Base-by-base conservation (phyloP, 2,888 invertebrate genomes). In the Pollenia angustigena region DNA sequence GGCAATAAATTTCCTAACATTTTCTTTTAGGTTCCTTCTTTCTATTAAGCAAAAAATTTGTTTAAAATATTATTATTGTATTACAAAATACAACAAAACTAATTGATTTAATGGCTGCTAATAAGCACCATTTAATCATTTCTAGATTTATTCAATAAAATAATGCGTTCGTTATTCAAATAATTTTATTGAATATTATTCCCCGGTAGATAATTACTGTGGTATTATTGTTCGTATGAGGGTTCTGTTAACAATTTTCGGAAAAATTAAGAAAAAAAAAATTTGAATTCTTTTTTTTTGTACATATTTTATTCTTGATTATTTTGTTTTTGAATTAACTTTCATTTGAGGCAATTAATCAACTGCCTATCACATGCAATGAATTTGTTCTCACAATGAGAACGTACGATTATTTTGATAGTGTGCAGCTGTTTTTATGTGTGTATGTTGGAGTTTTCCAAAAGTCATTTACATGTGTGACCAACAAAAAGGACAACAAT, bases 381-480 rank as follows among this genome's bases (percentile, higher is more conserved):
- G 42, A 62, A 40, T 48, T 10, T 75, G 56, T 12, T 42, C 42
- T 52, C 14, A n/a, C 12, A 14, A n/a, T 32, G 23, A 23, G n/a
- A 12, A 12, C 9, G 9, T 14, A 23, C n/a, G 6, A 32, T 6
- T 32, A 32, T 32, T 32, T 32, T 32, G 32, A 32, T 32, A 32
- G 11, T 42, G 10, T 40, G 4, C 16, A 23, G 16, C 40, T 68
- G 16, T 46, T 46, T n/a, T 52, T 58, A 40, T 66, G 50, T 58
- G 44, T 18, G 12, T 46, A 2, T 66, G 44, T 52, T 11, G 74
- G 48, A 40, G 14, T 54, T 40, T 18, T 23, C 14, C 40, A 58
- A 69, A 83, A 81, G 87, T 87, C 87, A 87, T 84, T 60, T 54
- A 68, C 87, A 87, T 84, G 66, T 87, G 87, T 76, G 81, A 62